phyloP scores from a whole-genome alignment of 1,140 invertebrate genomes.

The Neelides sp. region DNA sequence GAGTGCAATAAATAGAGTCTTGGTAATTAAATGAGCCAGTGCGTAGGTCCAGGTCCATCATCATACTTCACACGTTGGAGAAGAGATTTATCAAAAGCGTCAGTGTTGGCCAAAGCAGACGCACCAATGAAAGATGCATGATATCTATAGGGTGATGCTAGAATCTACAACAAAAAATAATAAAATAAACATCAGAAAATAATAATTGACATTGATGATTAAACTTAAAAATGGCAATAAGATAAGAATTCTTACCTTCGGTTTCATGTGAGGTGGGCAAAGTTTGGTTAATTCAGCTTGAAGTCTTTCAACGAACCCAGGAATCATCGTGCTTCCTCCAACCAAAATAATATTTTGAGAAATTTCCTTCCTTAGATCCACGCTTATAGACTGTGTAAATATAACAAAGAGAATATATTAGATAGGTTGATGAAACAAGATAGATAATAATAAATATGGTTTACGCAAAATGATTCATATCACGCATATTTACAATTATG shows the following conservation, averaged over 20 bases:
- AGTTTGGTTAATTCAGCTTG: constrained; percentile 45
- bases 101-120: constrained; percentile 41
- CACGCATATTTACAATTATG: too few relatives aligned
- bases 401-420: too few relatives aligned
- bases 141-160: constrained; percentile 45
- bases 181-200: not conserved
- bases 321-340: constrained; percentile 47
- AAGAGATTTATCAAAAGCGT: constrained; percentile 41
- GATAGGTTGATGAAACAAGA: too few relatives aligned
- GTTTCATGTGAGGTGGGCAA: constrained; percentile 44
- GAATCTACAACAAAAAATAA: constrained; percentile 38
- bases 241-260: constrained; percentile 40
- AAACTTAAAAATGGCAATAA: not conserved
- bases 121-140: constrained; percentile 50
- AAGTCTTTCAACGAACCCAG: constrained; percentile 48
- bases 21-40: constrained; percentile 30
- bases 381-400: too few relatives aligned
- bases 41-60: constrained; percentile 19
- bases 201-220: not conserved
- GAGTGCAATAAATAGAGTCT: too few relatives aligned
- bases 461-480: too few relatives aligned
- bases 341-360: constrained; percentile 38
- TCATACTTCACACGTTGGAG: constrained; percentile 22
- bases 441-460: too few relatives aligned
- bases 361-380: constrained; percentile 45